Evolutionary conservation across 2,797 vertebrate genomes (phyloP), one percentile per base, ranked within the genome.

Genomic region (Notamacropus eugenii): DNA sequence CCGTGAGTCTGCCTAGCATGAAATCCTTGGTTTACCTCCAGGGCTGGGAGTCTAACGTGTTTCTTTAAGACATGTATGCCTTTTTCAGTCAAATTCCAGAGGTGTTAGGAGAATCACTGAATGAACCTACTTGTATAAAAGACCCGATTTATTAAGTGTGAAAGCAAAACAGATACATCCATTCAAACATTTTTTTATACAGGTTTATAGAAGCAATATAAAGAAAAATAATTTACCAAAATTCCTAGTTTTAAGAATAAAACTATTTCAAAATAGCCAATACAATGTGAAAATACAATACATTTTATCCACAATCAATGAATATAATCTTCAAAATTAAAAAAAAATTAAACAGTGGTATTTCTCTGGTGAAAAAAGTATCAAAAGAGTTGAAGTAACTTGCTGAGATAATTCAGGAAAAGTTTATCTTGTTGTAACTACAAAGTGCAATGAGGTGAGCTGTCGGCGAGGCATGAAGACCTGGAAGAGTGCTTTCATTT

Each of bases 211-310:
- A 97, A 50, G 98, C 92, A 95, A 97, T 91, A 87, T 27, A 96
- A 94, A 97, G 94, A 98, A 92, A 98, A 97, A 98, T 97, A 98
- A 98, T 93, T 96, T 97, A 96, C 92, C 95, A 98, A 97, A 98
- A 94, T 97, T 92, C 97, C 91, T 98, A 92, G 8, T 54, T 87
- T 94, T 96, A 91, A 97, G 97, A 97, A 95, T 98, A 96, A 97
- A 98, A 97, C 96, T 97, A 97, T 98, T 98, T 98, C 97, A 62
- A 97, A 97, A 97, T 46, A 96, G 95, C 93, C 97, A 97, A 98
- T 96, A 96, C 13, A 94, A 31, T 94, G 95, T 96, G 54, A 55
- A 90, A 98, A 97, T 97, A 98, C 97, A 97, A 29, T 94, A 95
- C 56, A 90, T 95, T 97, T 94, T 95, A 96, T 94, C 52, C 59